Percentiles rank a stretch among this genome's conserved stretches.
Evolutionary conservation across 2,113 vertebrate species (phyloP).

Genomic region (Brachirus orientalis): DNA sequence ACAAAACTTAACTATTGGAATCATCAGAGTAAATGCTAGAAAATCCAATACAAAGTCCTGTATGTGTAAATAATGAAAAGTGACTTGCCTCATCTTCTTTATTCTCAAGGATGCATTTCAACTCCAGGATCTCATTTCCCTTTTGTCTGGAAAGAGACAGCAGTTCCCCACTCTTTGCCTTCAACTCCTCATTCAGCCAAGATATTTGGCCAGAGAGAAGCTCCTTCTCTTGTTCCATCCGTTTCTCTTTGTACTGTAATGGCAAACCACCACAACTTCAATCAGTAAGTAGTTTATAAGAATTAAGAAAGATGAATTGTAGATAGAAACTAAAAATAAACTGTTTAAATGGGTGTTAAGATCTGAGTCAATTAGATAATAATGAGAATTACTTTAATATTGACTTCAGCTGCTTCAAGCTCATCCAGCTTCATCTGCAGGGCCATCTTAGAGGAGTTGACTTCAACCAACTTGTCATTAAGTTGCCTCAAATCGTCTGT

Average conservation of each 20-base stretch:
- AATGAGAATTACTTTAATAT: slow-evolving; percentile 85
- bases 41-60: neutral
- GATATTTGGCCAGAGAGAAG: slow-evolving; percentile 88
- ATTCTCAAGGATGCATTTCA: slow-evolving; percentile 91
- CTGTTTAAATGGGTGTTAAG: neutral
- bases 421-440: slow-evolving; percentile 93
- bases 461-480: slow-evolving; percentile 90
- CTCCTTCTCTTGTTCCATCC: slow-evolving; percentile 95
- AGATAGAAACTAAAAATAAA: neutral
- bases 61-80: neutral
- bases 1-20: neutral
- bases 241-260: slow-evolving; percentile 91
- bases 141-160: slow-evolving; percentile 89
- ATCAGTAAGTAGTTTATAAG: neutral
- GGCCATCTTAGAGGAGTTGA: slow-evolving; percentile 87
- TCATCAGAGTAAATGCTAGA: neutral
- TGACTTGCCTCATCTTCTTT: slow-evolving; percentile 90
- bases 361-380: neutral
- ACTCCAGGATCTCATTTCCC: slow-evolving; percentile 92
- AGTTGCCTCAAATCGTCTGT: slow-evolving; percentile 92
- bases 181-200: slow-evolving; percentile 92
- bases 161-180: slow-evolving; percentile 93
- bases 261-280: slow-evolving; percentile 2
- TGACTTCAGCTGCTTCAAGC: slow-evolving; percentile 93
- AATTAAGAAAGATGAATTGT: neutral